Evolutionary conservation across 2,888 invertebrate genomes (phyloP).

Genomic region (Muscina levida): DNA sequence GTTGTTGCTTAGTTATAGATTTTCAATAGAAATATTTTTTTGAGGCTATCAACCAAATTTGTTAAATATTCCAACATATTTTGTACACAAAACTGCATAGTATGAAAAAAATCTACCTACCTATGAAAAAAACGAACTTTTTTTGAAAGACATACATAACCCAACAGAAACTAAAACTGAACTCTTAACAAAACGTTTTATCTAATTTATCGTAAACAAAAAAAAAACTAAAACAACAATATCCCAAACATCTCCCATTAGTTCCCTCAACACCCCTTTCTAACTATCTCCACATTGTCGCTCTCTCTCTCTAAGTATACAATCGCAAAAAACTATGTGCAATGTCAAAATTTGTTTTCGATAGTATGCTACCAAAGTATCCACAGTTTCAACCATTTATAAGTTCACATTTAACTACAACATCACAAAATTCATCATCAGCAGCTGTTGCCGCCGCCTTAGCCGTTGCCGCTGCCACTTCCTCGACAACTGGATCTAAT

Average conservation of each 20-base stretch:
- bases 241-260: slow-evolving; percentile 35
- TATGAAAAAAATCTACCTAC: slow-evolving; percentile 22
- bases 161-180: slow-evolving; percentile 18
- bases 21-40: slow-evolving; percentile 42
- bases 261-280: slow-evolving; percentile 37
- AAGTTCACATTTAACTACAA: slow-evolving; percentile 80
- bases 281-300: slow-evolving; percentile 33
- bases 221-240: not conserved
- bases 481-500: slow-evolving; percentile 73
- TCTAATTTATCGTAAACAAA: no score
- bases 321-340: slow-evolving; percentile 81
- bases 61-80: slow-evolving; percentile 57
- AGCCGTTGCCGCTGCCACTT: slow-evolving; percentile 77
- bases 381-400: slow-evolving; percentile 85
- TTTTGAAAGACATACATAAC: slow-evolving; percentile 27
- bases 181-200: slow-evolving; percentile 12
- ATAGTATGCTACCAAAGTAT: slow-evolving; percentile 98
- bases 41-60: slow-evolving; percentile 51
- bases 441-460: slow-evolving; percentile 85
- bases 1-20: slow-evolving; percentile 16
- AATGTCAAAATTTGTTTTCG: slow-evolving; percentile 98
- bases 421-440: slow-evolving; percentile 83
- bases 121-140: slow-evolving; percentile 12
- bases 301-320: slow-evolving; percentile 41
- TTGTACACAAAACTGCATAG: slow-evolving; percentile 58